Evolutionary conservation across 1,140 invertebrate species (phyloP), one percentile per base, ranked within the genome.

Genomic region (Micrasema longulum): DNA sequence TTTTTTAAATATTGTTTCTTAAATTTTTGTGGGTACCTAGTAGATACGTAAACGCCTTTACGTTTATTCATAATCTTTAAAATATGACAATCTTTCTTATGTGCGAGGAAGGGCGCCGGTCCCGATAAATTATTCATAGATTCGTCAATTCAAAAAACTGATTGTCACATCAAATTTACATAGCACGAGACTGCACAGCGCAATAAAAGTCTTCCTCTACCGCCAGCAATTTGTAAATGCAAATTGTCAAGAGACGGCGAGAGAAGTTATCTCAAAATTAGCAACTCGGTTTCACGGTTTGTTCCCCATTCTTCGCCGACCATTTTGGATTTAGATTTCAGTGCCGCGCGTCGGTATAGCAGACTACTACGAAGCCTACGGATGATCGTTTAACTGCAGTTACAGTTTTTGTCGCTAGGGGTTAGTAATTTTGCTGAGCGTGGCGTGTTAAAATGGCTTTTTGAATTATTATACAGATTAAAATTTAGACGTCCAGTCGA

Each of bases 161-260:
- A 60, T 60, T 60, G 55, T 41, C 55, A 60, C 55, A 60, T 60
- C 35, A 60, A 60, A 60, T 60, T 60, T 60, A 41, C 55, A 60
- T 60, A 48, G 10, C 20, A 26, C 22, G 22, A 38, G 36, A 60
- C 55, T 60, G 55, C 55, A 38, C 14, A 41, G 55, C 55, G 55
- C 55, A 60, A 60, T 60, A 38, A 43, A 41, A 60, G 55, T 14
- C 55, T 55, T 9, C 35, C 55, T 60, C 55, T 5, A 22, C 55
- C 55, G 55, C 22, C 55, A 35, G 14, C 55, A 60, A 60, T 60
- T 60, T 60, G 55, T 60, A 60, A 60, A 60, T 60, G 55, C 55
- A 60, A 60, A 60, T 60, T 38, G 55, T 60, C 36, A 60, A 31
- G 35, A 60, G 55, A 60, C 35, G 18, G 55, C 55, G 55, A 60